Conservation (phyloP, 2,113 vertebrate species). For the Salvelinus namaycush region DNA sequence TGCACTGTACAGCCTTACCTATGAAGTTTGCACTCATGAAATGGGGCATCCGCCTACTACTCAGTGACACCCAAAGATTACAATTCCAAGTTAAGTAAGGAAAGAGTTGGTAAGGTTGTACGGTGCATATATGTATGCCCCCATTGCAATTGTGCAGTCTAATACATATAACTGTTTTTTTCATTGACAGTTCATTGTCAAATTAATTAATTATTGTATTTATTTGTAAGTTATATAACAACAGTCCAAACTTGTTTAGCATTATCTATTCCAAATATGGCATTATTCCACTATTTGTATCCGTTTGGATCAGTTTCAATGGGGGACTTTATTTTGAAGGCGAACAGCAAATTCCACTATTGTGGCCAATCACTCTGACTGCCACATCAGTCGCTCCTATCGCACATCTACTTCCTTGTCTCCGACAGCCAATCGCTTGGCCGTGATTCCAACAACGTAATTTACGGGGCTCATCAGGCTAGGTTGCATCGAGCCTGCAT, state of each 20-base stretch:
- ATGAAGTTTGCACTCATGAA: not conserved
- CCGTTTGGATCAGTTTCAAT: too few species aligned
- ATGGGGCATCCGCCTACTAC: not conserved
- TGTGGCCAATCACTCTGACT: constrained; percentile 27
- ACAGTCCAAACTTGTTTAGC: too few species aligned
- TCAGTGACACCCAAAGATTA: too few species aligned
- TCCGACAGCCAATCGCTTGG: constrained; percentile 45
- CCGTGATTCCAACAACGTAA: constrained; percentile 36
- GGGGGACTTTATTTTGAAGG: too few species aligned
- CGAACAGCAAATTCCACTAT: too few species aligned
- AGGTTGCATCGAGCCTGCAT: constrained; percentile 57
- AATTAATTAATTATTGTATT: not conserved
- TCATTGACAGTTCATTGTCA: not conserved
- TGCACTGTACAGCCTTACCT: constrained; percentile 29
- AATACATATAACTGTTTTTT: not conserved
- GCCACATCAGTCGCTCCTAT: constrained; percentile 47
- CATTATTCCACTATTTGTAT: too few species aligned
- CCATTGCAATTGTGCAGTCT: not conserved
- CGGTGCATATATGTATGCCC: too few species aligned
- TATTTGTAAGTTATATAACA: too few species aligned
- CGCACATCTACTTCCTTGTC: constrained; percentile 34
- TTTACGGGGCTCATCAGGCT: constrained; percentile 58
- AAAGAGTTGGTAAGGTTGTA: too few species aligned
- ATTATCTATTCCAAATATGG: too few species aligned
- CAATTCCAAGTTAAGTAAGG: too few species aligned